Conservation (phyloP, 1,140 invertebrate species). For the Caenorhabditis tropicalis region DNA sequence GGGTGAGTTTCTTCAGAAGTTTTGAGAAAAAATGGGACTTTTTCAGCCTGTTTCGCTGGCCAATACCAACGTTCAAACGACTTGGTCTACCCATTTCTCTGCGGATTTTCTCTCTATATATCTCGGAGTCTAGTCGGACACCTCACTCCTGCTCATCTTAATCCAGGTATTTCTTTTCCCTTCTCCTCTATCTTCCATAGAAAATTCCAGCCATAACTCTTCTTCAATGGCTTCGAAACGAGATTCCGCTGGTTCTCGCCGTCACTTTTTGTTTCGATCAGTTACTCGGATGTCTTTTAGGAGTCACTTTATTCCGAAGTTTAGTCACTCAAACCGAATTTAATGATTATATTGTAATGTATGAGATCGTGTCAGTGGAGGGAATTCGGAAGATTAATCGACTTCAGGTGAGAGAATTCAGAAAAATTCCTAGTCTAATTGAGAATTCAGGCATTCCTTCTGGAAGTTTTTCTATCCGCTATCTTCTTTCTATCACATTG, state of each 20-base stretch:
- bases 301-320: neutral
- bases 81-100: conserved; percentile 18
- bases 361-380: neutral
- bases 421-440: neutral
- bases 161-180: too few relatives aligned
- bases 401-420: neutral
- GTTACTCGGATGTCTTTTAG: neutral
- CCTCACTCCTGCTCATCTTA: neutral
- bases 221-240: conserved; percentile 26
- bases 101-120: neutral
- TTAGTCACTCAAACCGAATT: conserved; percentile 22
- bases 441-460: neutral
- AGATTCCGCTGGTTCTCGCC: neutral
- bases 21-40: neutral
- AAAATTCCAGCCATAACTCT: neutral
- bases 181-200: too few relatives aligned
- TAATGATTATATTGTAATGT: conserved; percentile 21
- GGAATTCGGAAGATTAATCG: conserved; percentile 1
- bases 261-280: neutral
- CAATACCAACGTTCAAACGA: conserved; percentile 16
- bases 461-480: neutral
- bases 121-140: neutral
- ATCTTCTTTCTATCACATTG: neutral
- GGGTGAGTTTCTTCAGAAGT: neutral
- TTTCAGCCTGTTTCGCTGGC: conserved; percentile 10